Conservation (phyloP, 2,797 vertebrate species). For the Protonibea diacanthus region DNA sequence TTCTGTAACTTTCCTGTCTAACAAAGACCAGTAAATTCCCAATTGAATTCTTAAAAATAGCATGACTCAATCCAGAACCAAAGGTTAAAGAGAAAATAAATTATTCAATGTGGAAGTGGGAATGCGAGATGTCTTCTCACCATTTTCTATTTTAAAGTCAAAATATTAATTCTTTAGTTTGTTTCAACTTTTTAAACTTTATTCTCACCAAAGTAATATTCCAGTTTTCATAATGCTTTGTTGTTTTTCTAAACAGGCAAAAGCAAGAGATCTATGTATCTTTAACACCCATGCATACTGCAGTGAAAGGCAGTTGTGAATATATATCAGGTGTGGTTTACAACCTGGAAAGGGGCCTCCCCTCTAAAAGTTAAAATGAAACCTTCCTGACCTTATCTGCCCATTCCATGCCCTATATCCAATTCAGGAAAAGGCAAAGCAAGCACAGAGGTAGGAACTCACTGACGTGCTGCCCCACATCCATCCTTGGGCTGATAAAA, state of each 20-base stretch:
- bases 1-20: background rate
- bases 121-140: background rate
- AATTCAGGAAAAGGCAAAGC: constrained; percentile 56
- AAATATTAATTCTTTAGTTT: background rate
- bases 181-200: background rate
- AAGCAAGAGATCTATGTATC: background rate
- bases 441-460: constrained; percentile 55
- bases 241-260: background rate
- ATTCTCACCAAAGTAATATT: background rate
- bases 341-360: constrained; percentile 18
- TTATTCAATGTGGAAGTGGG: background rate
- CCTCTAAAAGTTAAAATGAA: constrained; percentile 34
- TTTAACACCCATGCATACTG: constrained; percentile 1
- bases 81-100: background rate
- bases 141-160: background rate
- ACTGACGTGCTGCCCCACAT: constrained; percentile 60
- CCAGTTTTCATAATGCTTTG: background rate
- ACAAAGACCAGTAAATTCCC: background rate
- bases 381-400: constrained; percentile 65
- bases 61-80: background rate
- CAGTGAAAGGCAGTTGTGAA: constrained; percentile 5
- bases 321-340: constrained; percentile 38
- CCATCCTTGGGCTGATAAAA: constrained; percentile 68
- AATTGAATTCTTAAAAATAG: background rate
- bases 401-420: constrained; percentile 50